Base-by-base conservation (phyloP, 1,140 invertebrate species). In the Drosophila equinoxialis region DNA sequence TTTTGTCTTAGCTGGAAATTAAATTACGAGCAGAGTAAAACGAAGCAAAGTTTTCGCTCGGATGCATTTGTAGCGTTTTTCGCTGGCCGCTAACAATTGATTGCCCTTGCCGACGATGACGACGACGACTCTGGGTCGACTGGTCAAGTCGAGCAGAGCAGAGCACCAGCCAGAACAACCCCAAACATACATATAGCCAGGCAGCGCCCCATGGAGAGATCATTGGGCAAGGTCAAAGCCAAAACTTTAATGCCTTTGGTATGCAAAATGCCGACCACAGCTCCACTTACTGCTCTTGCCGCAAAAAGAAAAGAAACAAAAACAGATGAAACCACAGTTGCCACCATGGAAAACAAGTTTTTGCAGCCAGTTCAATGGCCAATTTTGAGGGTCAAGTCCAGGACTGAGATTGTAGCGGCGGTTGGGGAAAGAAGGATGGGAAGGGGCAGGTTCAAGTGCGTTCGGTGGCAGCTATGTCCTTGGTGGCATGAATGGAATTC, bases 331-430 rank as follows among this genome's bases (percentile, higher is more conserved):
- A 20, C 51, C 17, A 26, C 48, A 59, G 42, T 67, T 67, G 74
- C 74, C 77, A 74, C 75, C 67, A 54, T 77, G 58, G 54, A 83
- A 87, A 87, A 84, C 61, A 57, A 80, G 45, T 51, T 87, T 89
- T 79, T 72, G 84, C 41, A 45, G 85, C 80, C 86, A 77, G 84
- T 89, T 89, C 84, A 89, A 75, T 78, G 84, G 81, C 77, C 84
- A 75, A 54, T 48, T 75, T 89, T 77, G 84, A 89, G 80, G 84
- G 84, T 70, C 84, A 65, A 23, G 10, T 45, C 13, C 54, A 74
- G 37, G 30, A 61, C 45, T 45, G 74, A 10, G 0, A 20, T 48
- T 6, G 6, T 14, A 17, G 6, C 10, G 5, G 14, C 8, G 17
- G 17, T 17, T 7, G 45, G 14, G 45, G 7, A 7, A 6, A 7